phyloP scores from a whole-genome alignment of 2,113 vertebrate species.

The Datnioides undecimradiatus region DNA sequence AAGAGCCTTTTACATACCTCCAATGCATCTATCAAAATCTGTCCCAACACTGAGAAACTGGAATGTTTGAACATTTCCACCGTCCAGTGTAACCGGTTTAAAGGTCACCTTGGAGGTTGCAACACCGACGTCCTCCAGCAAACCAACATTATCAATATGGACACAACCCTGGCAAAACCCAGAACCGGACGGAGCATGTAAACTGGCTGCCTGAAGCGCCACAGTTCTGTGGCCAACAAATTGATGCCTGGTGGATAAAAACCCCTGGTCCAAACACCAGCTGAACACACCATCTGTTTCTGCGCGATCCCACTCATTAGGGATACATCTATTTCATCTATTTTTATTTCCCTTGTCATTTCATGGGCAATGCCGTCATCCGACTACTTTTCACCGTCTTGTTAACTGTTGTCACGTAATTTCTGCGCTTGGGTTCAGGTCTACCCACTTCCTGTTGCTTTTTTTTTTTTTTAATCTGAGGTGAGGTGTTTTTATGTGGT shows the following conservation, averaged over 20 bases:
- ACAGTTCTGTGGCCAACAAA: constrained; percentile 60
- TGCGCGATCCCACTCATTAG: constrained; percentile 58
- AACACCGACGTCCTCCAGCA: constrained; percentile 4
- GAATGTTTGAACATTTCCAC: constrained; percentile 4
- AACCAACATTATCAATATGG: constrained; percentile 20
- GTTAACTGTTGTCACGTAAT: constrained; percentile 19
- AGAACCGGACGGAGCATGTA: constrained; percentile 37
- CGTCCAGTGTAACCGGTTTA: background rate
- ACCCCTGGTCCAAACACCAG: constrained; percentile 60
- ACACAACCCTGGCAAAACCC: constrained; percentile 43
- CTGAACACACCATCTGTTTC: constrained; percentile 77
- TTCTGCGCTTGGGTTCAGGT: background rate
- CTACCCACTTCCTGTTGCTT: constrained; percentile 12
- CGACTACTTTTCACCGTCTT: constrained; percentile 5
- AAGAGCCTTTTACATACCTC: background rate
- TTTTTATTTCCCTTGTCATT: constrained; percentile 58
- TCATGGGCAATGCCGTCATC: constrained; percentile 2
- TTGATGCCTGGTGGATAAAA: constrained; percentile 69
- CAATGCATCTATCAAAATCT: background rate
- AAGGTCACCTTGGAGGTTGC: constrained; percentile 10
- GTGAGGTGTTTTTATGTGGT: background rate
- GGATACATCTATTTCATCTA: constrained; percentile 58
- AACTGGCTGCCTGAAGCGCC: constrained; percentile 39
- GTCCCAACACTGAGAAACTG: background rate
- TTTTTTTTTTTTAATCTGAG: constrained; percentile 6